Evolutionary conservation across 2,797 vertebrate species (phyloP), one percentile per base, ranked within the genome.

Genomic region (Anableps anableps): DNA sequence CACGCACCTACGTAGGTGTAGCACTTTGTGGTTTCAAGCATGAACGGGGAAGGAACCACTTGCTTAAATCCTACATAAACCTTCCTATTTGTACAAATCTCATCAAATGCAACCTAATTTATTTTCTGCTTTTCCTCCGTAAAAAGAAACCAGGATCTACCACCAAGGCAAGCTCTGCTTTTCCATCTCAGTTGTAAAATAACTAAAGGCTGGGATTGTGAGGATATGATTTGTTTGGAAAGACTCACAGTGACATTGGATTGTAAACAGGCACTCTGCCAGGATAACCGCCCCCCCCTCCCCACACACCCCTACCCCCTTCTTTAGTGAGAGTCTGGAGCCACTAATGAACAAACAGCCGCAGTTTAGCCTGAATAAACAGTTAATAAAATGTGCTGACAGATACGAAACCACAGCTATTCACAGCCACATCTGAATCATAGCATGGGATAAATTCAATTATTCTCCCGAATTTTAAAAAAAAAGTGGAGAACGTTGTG

Each of bases 361-460:
- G 34, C 31, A 48, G 88, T 92, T 94, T 92, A 87, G 84, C 78
- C 79, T 87, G 76, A 78, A 89, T 89, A 88, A 92, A 92, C 87
- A 89, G 75, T 74, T 81, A 79, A 92, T 93, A 78, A 90, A 91
- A 92, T n/a, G 89, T 93, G 92, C 89, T 86, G 92, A 93, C 92
- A 86, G 83, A 16, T 73, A 51, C 41, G 55, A 86, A 75, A 80
- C 62, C 79, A 73, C 84, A 86, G 60, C 55, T 78, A 85, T 83
- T 82, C 79, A 73, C 48, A 29, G n/a, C 68, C 51, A 74, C 66
- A 68, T 13, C 76, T 75, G 55, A 64, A 47, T 53, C 51, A 55
- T 45, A 50, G 51, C 66, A 41, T 9, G 21, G n/a, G 8, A 4
- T 29, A 48, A 81, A 80, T 80, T 26, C 21, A 43, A 9, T 1